These are phyloP conservation scores for Prunella fulvescens DNA, from an alignment of 2,113 vertebrate species.

Conservation along the genomic window DNA sequence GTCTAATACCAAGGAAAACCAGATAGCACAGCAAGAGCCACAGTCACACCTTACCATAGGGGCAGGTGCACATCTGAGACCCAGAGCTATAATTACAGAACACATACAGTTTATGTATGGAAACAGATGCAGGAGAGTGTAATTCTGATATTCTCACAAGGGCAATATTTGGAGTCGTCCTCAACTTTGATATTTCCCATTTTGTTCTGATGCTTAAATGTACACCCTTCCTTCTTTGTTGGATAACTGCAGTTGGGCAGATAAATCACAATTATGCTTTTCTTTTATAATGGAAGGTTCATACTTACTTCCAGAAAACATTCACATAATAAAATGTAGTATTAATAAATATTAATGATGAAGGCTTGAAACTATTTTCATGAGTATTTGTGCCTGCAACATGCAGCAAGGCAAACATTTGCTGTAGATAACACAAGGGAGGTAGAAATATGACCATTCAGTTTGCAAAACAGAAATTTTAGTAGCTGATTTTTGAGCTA, in stretches of 20 bases:
- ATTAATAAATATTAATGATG: background rate
- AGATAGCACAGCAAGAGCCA: accelerated
- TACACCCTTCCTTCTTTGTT: background rate
- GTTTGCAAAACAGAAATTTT: background rate
- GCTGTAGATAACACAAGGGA: background rate
- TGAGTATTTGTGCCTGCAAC: background rate
- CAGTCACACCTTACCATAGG: accelerated
- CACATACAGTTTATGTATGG: background rate
- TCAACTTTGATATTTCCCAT: background rate
- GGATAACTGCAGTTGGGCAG: background rate
- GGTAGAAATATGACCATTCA: background rate
- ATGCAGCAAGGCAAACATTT: background rate
- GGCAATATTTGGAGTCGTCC: background rate
- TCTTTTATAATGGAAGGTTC: background rate
- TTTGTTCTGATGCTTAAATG: background rate
- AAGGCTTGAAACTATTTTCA: background rate
- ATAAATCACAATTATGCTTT: background rate
- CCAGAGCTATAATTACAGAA: background rate
- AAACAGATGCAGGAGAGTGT: background rate
- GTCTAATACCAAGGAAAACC: background rate
- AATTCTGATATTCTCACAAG: background rate
- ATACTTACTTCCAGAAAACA: background rate
- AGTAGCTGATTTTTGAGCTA: background rate
- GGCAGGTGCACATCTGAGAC: background rate
- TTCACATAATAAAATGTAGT: background rate